A percentile compares a stretch with the other conserved stretches of the same genome.
phyloP scores from a whole-genome alignment of 2,888 invertebrate species.

The Nasonia oneida region DNA sequence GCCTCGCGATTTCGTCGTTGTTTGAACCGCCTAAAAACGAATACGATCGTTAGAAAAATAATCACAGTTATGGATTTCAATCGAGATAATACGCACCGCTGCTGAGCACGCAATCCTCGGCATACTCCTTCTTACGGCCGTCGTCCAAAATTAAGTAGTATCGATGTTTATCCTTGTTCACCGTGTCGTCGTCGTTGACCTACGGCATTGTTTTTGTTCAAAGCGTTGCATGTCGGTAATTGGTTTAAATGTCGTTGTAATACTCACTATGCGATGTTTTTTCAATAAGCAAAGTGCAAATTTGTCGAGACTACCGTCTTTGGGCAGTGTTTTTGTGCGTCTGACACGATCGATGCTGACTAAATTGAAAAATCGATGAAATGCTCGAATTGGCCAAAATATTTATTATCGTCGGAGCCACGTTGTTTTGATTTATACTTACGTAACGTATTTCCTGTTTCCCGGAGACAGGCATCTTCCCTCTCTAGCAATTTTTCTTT shows the following conservation, averaged over 20 bases:
- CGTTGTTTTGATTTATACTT: neutral
- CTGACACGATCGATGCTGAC: neutral
- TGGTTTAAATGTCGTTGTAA: neutral
- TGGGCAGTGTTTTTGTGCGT: neutral
- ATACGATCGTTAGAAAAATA: neutral
- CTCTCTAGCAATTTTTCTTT: neutral
- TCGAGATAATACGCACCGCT: neutral
- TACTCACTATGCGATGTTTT: constrained; percentile 20
- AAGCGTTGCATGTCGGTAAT: neutral
- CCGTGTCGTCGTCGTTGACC: neutral
- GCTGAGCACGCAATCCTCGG: neutral
- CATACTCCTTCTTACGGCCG: neutral
- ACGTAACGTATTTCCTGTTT: neutral
- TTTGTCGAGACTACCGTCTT: constrained; percentile 11
- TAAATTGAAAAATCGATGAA: neutral
- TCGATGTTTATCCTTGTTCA: neutral
- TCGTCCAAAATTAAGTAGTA: constrained; percentile 20
- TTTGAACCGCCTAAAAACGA: neutral
- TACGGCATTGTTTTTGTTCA: neutral
- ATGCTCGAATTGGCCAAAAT: too few relatives aligned
- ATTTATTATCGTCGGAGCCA: neutral
- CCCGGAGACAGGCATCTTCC: neutral
- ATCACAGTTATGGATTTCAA: too few relatives aligned
- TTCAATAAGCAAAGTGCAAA: constrained; percentile 28
- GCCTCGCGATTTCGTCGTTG: neutral